Conservation (phyloP, 2,888 invertebrate species). For the Leucoma salicis region DNA sequence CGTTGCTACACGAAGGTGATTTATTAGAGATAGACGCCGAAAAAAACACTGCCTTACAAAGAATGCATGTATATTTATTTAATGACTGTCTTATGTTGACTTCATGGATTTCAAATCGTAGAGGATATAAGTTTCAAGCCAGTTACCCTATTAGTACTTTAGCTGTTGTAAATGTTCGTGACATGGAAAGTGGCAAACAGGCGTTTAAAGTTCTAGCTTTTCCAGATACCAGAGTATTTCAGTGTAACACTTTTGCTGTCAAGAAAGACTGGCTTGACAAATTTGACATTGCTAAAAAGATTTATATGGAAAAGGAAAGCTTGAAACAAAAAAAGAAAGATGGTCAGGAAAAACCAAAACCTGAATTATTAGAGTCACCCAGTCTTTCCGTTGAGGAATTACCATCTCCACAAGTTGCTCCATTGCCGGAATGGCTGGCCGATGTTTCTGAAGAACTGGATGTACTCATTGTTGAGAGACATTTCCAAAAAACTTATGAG, state of each 20-base stretch:
- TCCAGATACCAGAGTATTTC: constrained; percentile 95
- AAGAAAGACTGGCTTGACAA: constrained; percentile 97
- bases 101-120: constrained; percentile 87
- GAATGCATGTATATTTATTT: constrained; percentile 95
- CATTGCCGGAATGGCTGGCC: constrained; percentile 91
- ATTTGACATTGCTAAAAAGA: constrained; percentile 94
- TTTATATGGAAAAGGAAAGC: constrained; percentile 85
- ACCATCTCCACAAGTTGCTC: constrained; percentile 62
- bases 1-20: constrained; percentile 95
- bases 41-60: constrained; percentile 92
- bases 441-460: constrained; percentile 97
- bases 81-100: constrained; percentile 96
- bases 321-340: constrained; percentile 80
- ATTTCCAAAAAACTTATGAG: constrained; percentile 95
- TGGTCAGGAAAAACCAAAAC: constrained; percentile 62
- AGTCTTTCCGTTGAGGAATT: constrained; percentile 73
- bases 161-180: constrained; percentile 96
- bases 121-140: constrained; percentile 92
- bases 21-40: constrained; percentile 94
- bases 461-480: constrained; percentile 96
- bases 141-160: constrained; percentile 93
- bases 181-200: constrained; percentile 93
- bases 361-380: constrained; percentile 68
- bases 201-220: constrained; percentile 97
- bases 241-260: constrained; percentile 90